Conservation (phyloP, 92 coral and sea anemone species). For the Diadumene lineata region DNA sequence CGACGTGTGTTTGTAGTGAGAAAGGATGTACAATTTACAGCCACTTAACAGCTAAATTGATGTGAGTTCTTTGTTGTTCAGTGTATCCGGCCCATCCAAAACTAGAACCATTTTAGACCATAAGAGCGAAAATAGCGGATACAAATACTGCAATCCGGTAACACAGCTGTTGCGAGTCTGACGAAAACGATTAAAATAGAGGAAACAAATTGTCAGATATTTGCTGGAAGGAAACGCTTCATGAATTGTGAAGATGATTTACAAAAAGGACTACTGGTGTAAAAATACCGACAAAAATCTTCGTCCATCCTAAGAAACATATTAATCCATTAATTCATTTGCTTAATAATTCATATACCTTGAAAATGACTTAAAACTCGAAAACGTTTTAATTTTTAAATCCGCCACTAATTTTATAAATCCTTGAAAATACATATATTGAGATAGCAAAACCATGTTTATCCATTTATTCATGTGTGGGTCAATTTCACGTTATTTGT, state of each 20-base stretch:
- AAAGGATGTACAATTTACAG: not conserved
- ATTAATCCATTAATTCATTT: not conserved
- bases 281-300: too few species aligned
- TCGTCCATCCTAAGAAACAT: not conserved
- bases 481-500: too few species aligned
- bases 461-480: too few species aligned
- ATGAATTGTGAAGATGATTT: too few species aligned
- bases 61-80: not conserved
- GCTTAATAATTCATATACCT: not conserved
- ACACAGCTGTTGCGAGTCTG: not conserved
- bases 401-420: too few species aligned
- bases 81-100: not conserved
- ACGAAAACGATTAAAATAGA: not conserved
- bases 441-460: too few species aligned
- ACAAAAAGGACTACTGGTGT: too few species aligned
- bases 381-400: too few species aligned
- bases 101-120: not conserved
- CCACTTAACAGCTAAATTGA: not conserved
- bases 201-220: not conserved
- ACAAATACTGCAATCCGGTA: not conserved
- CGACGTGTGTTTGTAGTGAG: not conserved
- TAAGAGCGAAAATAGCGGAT: not conserved
- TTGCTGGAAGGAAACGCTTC: too few species aligned
- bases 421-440: too few species aligned
- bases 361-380: not conserved